phyloP scores from a whole-genome alignment of 2,113 vertebrate species.

The Lynx canadensis region DNA sequence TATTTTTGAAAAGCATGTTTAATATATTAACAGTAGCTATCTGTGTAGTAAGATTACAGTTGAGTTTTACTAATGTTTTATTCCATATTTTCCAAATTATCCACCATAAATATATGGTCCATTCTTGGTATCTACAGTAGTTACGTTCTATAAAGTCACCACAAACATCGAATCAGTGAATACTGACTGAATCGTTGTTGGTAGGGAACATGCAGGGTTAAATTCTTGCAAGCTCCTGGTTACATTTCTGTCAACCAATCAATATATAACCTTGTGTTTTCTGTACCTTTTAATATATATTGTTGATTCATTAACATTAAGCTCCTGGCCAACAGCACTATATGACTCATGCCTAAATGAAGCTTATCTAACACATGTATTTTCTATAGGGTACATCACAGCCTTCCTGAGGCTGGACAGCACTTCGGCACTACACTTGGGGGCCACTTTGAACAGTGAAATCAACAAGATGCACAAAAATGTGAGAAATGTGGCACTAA shows the following conservation, averaged over 20 bases:
- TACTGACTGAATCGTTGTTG: background rate
- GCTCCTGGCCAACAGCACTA: background rate
- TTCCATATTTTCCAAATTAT: background rate
- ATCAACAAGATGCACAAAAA: background rate
- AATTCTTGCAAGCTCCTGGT: background rate
- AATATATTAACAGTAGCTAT: background rate
- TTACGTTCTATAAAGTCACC: background rate
- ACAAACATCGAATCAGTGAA: background rate
- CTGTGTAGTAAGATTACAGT: background rate
- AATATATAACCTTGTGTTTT: background rate
- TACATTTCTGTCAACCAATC: background rate
- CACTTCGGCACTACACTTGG: too few species aligned
- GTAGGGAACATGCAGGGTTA: background rate
- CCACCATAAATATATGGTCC: background rate
- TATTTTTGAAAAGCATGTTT: constrained; percentile 33
- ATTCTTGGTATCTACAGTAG: background rate
- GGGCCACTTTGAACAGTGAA: background rate
- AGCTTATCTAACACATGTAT: accelerated
- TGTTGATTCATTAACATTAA: background rate
- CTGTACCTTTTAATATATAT: background rate
- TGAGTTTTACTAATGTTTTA: background rate
- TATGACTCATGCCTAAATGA: background rate
- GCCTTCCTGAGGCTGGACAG: background rate
- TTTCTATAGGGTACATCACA: background rate
- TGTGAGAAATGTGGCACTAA: background rate